Base-by-base conservation (phyloP, 2,113 vertebrate genomes). In the Thunnus maccoyii region DNA sequence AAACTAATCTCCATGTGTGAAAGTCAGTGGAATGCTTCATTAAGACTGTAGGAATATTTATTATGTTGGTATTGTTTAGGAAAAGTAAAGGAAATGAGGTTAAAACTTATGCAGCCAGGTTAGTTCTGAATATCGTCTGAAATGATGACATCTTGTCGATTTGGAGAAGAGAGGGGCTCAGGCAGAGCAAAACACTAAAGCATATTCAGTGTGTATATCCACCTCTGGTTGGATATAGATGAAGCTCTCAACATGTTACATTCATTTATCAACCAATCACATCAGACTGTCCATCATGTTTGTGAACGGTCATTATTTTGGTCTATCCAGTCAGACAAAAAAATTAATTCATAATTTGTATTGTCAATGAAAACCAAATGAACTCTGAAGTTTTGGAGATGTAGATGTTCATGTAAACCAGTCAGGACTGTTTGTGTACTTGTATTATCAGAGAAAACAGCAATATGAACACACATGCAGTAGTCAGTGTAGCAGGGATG, bases 401-500 rank as follows among this genome's bases (percentile, higher is more conserved):
- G 17, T 9, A 61, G 18, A 5, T 57, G 32, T 74, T 30, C 10
- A 17, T 25, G 27, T 71, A n/a, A 32, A 14, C 16, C 61, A 22
- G 14, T 22, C 18, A 22, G 11, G 68, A 16, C 30, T 22, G 20
- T 60, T 16, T 27, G 54, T 61, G 36, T 51, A 17, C 48, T 63
- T 14, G 2, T 57, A 36, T 69, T 36, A 10, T 5, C 0, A 22
- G 47, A 68, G 3, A n/a, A 58, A 58, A 63, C 62, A 72, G 78
- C 72, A 86, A 86, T 81, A 85, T 47, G 4, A 82, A 57, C 67
- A 66, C 67, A 66, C 3, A 10, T 46, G 65, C 46, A 72, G 85
- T 57, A 50, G 61, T 65, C 55, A 14, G 78, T 86, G 85, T 89
- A 84, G 85, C 85, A 72, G 75, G 46, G 61, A 69, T 32, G 16